Conservation (phyloP, 1,140 invertebrate genomes). For the Eciton burchellii region DNA sequence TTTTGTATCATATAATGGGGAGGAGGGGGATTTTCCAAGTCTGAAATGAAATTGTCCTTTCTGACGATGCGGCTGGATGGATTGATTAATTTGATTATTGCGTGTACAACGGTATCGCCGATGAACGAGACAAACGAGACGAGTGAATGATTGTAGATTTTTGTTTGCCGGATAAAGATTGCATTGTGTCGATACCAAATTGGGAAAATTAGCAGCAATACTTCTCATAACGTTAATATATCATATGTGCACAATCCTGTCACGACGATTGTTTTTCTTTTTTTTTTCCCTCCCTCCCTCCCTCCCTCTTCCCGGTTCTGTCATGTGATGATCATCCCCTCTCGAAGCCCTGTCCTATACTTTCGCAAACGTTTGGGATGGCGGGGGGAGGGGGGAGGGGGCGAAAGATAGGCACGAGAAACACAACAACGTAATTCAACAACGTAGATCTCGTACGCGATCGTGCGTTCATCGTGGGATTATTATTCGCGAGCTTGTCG, state of each 20-base stretch:
- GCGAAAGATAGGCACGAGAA: not conserved
- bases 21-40: too few species aligned
- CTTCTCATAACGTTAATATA: not conserved
- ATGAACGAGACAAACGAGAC: too few species aligned
- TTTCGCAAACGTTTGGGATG: not conserved
- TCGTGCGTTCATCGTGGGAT: not conserved
- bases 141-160: not conserved
- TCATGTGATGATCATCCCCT: slow-evolving; percentile 9
- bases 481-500: not conserved
- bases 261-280: slow-evolving; percentile 9
- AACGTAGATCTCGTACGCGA: not conserved
- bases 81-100: not conserved
- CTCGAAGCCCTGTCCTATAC: slow-evolving; percentile 15
- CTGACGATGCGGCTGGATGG: not conserved
- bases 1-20: too few species aligned
- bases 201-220: slow-evolving; percentile 13
- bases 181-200: slow-evolving; percentile 4
- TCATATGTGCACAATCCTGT: slow-evolving; percentile 16
- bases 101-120: too few species aligned
- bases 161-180: slow-evolving; percentile 15
- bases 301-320: slow-evolving; percentile 35
- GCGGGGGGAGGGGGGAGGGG: too few species aligned
- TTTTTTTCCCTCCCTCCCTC: too few species aligned
- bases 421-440: not conserved
- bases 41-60: not conserved